These are phyloP conservation scores for Colletes latitarsis DNA, from an alignment of 1,140 invertebrate species.

Conservation along the genomic window DNA sequence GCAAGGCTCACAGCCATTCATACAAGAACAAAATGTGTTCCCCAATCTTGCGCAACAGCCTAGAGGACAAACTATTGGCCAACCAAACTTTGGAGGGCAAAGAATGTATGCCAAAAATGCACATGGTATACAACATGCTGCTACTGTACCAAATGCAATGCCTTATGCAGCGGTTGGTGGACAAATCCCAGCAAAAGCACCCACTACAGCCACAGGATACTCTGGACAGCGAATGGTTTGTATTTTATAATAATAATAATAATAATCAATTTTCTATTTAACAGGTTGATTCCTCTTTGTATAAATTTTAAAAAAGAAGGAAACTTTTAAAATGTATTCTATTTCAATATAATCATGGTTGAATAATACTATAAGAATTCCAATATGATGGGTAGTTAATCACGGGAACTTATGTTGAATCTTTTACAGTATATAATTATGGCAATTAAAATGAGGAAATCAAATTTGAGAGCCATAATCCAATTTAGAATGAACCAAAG, in stretches of 20 bases:
- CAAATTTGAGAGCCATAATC: no score
- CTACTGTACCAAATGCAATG: slow-evolving; percentile 15
- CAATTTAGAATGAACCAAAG: no score
- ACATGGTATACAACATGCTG: slow-evolving; percentile 1
- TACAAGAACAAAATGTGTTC: slow-evolving; percentile 2
- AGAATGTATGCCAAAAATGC: slow-evolving; percentile 18
- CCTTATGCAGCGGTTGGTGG: slow-evolving; percentile 1
- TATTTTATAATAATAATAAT: not conserved
- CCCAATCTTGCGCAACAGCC: not conserved
- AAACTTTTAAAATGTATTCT: no score
- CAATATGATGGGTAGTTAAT: no score
- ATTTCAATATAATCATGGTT: no score
- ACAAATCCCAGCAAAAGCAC: not conserved
- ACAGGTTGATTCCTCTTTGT: no score
- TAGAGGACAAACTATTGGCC: slow-evolving; percentile 8
- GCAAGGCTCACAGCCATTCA: not conserved
- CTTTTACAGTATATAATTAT: no score
- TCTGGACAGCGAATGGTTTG: slow-evolving; percentile 27
- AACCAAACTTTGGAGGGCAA: slow-evolving; percentile 17
- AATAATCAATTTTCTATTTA: no score
- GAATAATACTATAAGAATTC: no score
- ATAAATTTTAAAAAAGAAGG: no score
- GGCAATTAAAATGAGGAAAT: no score
- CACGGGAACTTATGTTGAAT: no score
- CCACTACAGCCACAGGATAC: not conserved